Evolutionary conservation across 1,140 invertebrate genomes (phyloP), one percentile per base, ranked within the genome.

Genomic region (Potamilus streckersoni): DNA sequence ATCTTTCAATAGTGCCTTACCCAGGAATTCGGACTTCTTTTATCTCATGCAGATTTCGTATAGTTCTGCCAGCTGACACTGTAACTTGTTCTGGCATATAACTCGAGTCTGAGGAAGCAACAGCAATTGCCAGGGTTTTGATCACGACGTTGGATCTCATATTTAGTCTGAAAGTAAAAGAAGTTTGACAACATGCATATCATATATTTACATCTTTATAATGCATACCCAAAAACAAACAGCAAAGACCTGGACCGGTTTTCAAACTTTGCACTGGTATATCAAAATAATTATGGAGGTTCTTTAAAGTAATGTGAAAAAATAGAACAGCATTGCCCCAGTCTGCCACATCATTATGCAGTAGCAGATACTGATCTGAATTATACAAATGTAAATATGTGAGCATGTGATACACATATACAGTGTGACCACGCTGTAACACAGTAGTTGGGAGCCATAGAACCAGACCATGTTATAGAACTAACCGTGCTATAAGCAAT

Each of bases 51-150:
- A 89, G 80, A 38, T 63, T 81, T 16, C 76, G 74, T 15, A 82
- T 65, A 61, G 75, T 84, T 63, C 80, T 83, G 2, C 87, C 88
- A 38, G 83, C 88, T 55, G 83, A 83, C 16, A 89, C 81, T 20
- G 82, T 80, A 19, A 88, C 78, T 31, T 85, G 67, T 71, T 89
- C 84, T 16, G 88, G 88, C 88, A 89, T 89, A 77, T 89, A 89
- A 76, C 88, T 89, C 62, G 88, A 87, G 74, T 89, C 88, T 57
- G 81, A 76, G 13, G 87, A 85, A 0, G 83, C 82, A 23, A 89
- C 88, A 23, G 76, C 76, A 11, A 89, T 80, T 4, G 83, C 83
- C 67, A 89, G 68, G 59, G 80, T 83, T 79, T 88, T 89, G 31
- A 89, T 76, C 17, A 89, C 86, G 16, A 89, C 86, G 79, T 87